Conservation (phyloP, 2,888 invertebrate species). For the Itoplectis maculator region DNA sequence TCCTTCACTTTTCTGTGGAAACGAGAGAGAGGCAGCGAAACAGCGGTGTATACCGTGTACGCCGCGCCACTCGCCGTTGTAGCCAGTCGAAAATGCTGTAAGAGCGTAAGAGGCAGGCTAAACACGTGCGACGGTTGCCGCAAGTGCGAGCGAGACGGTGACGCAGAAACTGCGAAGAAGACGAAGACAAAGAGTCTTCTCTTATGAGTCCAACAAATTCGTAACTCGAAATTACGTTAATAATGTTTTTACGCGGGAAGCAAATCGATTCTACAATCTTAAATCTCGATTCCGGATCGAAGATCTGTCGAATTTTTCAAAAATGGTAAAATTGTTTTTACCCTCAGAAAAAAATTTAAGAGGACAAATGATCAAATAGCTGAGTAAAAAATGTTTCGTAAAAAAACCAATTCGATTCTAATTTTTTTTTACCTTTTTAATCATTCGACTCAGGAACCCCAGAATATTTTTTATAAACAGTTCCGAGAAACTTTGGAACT, state of each 20-base stretch:
- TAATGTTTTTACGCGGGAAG: background rate
- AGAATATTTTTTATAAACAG: no score
- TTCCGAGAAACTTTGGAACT: no score
- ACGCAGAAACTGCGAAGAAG: background rate
- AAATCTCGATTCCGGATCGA: background rate
- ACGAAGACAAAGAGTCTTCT: background rate
- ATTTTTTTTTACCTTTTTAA: no score
- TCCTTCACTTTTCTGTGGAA: slow-evolving; percentile 1
- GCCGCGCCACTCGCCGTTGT: background rate
- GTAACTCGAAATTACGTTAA: background rate
- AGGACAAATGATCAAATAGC: no score
- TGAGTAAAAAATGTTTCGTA: no score
- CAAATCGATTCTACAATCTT: background rate
- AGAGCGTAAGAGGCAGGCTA: background rate
- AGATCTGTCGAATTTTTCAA: no score
- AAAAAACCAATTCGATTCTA: no score
- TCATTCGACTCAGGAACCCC: no score
- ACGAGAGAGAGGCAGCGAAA: no score
- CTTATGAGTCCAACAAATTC: background rate
- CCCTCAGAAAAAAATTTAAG: no score
- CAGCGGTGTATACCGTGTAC: background rate
- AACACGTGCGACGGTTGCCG: background rate
- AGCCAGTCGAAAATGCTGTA: background rate
- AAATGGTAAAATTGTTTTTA: no score
- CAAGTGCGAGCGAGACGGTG: background rate